phyloP scores from a whole-genome alignment of 2,113 vertebrate species.

The Myiozetetes cayanensis region DNA sequence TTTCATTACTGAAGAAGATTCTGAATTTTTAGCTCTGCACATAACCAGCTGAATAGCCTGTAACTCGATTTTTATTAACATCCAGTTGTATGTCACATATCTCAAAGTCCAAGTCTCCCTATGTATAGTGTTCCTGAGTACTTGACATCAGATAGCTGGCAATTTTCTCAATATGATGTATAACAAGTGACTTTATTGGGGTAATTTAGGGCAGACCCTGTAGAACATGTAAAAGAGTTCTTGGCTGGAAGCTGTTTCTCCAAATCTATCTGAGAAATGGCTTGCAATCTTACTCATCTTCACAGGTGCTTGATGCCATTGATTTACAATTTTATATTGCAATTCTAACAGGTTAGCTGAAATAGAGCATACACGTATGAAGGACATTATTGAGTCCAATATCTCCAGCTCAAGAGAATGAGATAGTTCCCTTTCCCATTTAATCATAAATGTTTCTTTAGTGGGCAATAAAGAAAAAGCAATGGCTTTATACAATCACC shows the following conservation, averaged over 20 bases:
- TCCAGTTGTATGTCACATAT: neutral
- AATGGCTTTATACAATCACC: conserved; percentile 69
- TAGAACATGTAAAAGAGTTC: conserved; percentile 59
- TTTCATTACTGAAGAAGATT: conserved; percentile 15
- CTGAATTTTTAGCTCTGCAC: conserved; percentile 39
- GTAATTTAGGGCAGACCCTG: conserved; percentile 62
- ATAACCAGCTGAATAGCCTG: conserved; percentile 19
- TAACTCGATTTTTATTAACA: conserved; percentile 56
- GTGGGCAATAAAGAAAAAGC: conserved; percentile 72
- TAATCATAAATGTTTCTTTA: conserved; percentile 76
- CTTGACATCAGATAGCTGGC: conserved; percentile 52
- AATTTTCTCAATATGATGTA: conserved; percentile 58
- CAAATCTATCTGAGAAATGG: conserved; percentile 64
- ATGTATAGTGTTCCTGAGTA: conserved; percentile 15
- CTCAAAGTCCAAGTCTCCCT: conserved; percentile 40
- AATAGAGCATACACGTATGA: conserved; percentile 66
- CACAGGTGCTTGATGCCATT: conserved; percentile 68
- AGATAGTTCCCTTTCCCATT: conserved; percentile 69
- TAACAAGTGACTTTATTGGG: conserved; percentile 59
- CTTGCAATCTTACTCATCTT: conserved; percentile 67
- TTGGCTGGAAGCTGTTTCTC: conserved; percentile 61
- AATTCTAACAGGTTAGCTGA: conserved; percentile 72
- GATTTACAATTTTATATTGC: conserved; percentile 69
- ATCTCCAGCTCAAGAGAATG: conserved; percentile 68
- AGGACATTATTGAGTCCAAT: conserved; percentile 70